Evolutionary conservation across 2,888 invertebrate genomes (phyloP).

Genomic region (Heliconius charithonia): DNA sequence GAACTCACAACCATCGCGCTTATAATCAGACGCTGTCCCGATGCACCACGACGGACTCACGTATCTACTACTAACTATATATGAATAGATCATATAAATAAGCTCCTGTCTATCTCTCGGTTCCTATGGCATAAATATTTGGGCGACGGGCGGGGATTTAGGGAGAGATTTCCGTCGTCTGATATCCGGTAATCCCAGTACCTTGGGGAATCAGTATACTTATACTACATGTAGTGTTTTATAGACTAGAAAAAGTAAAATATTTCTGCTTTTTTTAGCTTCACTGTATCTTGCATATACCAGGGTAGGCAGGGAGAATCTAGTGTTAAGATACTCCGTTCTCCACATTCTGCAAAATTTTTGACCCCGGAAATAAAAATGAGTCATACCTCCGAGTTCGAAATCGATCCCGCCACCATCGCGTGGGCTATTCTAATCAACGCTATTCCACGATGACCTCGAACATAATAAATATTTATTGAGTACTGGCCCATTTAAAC

Average conservation of each 20-base stretch:
- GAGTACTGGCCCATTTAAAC: neutral
- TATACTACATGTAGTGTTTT: neutral
- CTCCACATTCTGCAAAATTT: too few species aligned
- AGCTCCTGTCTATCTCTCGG: slow-evolving; percentile 11
- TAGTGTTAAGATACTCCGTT: neutral
- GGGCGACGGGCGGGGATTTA: slow-evolving; percentile 30
- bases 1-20: neutral
- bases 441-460: neutral
- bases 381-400: too few species aligned
- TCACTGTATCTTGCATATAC: too few species aligned
- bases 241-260: neutral
- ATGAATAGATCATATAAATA: slow-evolving; percentile 7
- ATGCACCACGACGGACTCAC: too few species aligned
- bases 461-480: neutral
- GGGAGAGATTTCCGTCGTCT: slow-evolving; percentile 21
- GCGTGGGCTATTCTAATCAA: neutral
- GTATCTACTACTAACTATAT: neutral
- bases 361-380: too few species aligned
- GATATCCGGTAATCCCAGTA: slow-evolving; percentile 34
- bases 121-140: slow-evolving; percentile 34
- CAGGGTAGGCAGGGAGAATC: neutral
- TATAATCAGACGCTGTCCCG: neutral
- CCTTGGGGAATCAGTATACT: slow-evolving; percentile 19
- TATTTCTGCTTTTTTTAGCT: neutral
- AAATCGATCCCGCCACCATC: neutral